Conservation (phyloP, 2,888 invertebrate genomes). For the Heliconius aoede region DNA sequence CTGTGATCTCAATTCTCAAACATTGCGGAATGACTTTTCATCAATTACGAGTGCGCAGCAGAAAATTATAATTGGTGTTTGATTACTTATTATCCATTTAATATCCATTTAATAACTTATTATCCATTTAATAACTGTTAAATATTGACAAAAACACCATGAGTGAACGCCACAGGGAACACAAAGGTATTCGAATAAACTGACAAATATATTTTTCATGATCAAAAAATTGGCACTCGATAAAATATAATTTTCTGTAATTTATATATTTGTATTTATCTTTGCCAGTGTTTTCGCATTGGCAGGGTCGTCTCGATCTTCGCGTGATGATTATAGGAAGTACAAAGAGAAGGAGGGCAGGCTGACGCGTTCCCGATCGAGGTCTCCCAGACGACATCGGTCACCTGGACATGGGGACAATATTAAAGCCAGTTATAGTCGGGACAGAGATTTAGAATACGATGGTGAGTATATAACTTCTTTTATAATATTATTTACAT, state of each 20-base stretch:
- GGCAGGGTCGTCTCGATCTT: slow-evolving; percentile 86
- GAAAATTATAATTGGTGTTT: slow-evolving; percentile 29
- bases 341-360: slow-evolving; percentile 56
- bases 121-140: slow-evolving; percentile 18
- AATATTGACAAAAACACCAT: slow-evolving; percentile 49
- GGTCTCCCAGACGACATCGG: slow-evolving; percentile 60
- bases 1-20: background rate
- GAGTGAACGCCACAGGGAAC: slow-evolving; percentile 65
- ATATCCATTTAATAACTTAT: slow-evolving; percentile 8
- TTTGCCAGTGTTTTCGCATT: slow-evolving; percentile 91
- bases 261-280: slow-evolving; percentile 77
- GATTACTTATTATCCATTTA: slow-evolving; percentile 6
- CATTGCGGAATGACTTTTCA: slow-evolving; percentile 30
- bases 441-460: slow-evolving; percentile 54
- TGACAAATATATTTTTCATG: slow-evolving; percentile 51
- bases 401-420: slow-evolving; percentile 52
- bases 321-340: slow-evolving; percentile 82
- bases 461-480: slow-evolving; percentile 49
- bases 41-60: slow-evolving; percentile 26
- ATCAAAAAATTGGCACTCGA: slow-evolving; percentile 42
- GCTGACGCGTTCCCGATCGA: slow-evolving; percentile 62
- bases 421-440: slow-evolving; percentile 53
- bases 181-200: slow-evolving; percentile 70
- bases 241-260: slow-evolving; percentile 54
- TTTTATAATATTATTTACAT: background rate